Percentiles rank a stretch among this genome's conserved stretches.
phyloP scores from a whole-genome alignment of 2,888 invertebrate genomes.

The Drosophila melanosoma region DNA sequence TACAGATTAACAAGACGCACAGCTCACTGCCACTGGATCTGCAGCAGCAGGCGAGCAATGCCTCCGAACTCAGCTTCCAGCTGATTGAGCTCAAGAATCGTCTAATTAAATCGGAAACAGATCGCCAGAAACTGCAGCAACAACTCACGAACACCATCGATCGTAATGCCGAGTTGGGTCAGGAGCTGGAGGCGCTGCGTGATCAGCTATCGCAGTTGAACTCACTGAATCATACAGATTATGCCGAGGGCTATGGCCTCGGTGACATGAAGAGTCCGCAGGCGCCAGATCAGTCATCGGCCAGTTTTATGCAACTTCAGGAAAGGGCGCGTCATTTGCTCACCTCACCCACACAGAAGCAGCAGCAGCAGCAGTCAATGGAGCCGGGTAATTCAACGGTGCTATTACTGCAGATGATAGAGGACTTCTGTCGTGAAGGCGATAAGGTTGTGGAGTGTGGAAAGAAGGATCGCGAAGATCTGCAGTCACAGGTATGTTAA shows the following conservation, averaged over 20 bases:
- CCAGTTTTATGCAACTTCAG: slow-evolving; percentile 83
- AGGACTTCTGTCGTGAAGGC: slow-evolving; percentile 87
- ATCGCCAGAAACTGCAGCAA: slow-evolving; percentile 86
- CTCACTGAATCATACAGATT: slow-evolving; percentile 85
- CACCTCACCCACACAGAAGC: slow-evolving; percentile 76
- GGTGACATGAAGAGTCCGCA: slow-evolving; percentile 79
- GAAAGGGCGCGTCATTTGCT: slow-evolving; percentile 83
- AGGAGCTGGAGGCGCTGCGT: slow-evolving; percentile 85
- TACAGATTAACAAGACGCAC: slow-evolving; percentile 58
- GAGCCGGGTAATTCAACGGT: slow-evolving; percentile 77
- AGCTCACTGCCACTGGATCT: slow-evolving; percentile 82
- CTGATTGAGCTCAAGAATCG: slow-evolving; percentile 87
- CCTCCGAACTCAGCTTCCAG: slow-evolving; percentile 85
- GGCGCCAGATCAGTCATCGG: slow-evolving; percentile 69
- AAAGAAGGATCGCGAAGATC: slow-evolving; percentile 89
- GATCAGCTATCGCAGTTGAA: slow-evolving; percentile 85
- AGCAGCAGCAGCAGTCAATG: slow-evolving; percentile 54
- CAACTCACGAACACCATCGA: slow-evolving; percentile 88
- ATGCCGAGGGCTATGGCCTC: slow-evolving; percentile 86
- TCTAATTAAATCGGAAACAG: slow-evolving; percentile 84
- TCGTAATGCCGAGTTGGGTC: slow-evolving; percentile 87
- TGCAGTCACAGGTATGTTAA: slow-evolving; percentile 89
- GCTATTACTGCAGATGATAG: slow-evolving; percentile 86
- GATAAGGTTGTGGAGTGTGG: slow-evolving; percentile 88
- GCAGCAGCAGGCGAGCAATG: slow-evolving; percentile 74